Evolutionary conservation across 1,140 invertebrate species (phyloP).

Genomic region (Caerostris extrusa): DNA sequence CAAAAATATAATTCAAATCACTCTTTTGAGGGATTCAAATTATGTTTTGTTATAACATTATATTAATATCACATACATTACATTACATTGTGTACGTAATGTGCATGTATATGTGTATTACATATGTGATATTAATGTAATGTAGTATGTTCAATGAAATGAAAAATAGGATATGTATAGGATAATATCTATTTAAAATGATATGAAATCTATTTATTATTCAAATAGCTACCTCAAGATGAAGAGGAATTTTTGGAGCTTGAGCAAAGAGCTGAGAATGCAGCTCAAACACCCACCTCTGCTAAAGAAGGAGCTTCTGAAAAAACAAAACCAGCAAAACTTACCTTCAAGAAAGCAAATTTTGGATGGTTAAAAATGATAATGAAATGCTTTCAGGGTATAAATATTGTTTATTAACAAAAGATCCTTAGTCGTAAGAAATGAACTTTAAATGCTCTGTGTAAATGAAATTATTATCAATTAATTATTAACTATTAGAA

Average conservation of each 20-base stretch:
- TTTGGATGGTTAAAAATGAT: constrained; percentile 63
- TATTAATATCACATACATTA: too few species aligned
- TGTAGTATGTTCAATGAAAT: too few species aligned
- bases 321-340: constrained; percentile 45
- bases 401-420: too few species aligned
- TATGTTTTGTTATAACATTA: too few species aligned
- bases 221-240: constrained; percentile 46
- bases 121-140: too few species aligned
- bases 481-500: too few species aligned
- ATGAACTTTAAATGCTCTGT: background rate
- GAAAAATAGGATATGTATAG: too few species aligned
- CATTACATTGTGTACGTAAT: too few species aligned
- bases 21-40: too few species aligned
- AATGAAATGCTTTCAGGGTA: constrained; percentile 61
- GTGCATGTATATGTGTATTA: too few species aligned
- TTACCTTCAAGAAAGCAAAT: constrained; percentile 54
- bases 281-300: background rate
- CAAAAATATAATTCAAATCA: too few species aligned
- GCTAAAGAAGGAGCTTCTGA: constrained; percentile 12
- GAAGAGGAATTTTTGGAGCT: constrained; percentile 70
- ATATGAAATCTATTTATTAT: background rate
- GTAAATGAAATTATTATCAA: too few species aligned
- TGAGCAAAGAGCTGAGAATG: constrained; percentile 52
- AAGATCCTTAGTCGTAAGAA: background rate
- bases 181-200: background rate